Evolutionary conservation across 2,888 invertebrate genomes (phyloP), one percentile per base, ranked within the genome.

Genomic region (Ferrisia virgata): DNA sequence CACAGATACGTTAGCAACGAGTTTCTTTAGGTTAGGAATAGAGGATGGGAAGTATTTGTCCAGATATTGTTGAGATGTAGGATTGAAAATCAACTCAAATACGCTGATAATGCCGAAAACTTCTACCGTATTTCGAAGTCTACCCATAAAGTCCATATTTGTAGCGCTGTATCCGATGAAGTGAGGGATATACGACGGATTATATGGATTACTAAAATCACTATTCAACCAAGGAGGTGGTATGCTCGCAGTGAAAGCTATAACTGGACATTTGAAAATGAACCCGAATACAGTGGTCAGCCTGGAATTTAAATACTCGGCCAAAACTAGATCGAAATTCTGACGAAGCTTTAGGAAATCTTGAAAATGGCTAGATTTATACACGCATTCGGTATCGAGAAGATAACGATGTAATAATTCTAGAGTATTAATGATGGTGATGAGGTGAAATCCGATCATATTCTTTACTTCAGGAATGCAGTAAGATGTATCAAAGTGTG

Each of bases 271-370:
- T 0, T 91, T 92, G 69, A 90, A 88, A 15, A 93, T 90, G 86
- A 92, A 91, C 86, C 93, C 90, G 0, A 92, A 92, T 36, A 95
- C 88, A 1, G 92, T 93, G 86, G 93, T 88, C 87, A 92, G 91
- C 87, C 94, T 94, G 87, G 94, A 93, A 81, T 93, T 93, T 87
- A 94, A 94, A 84, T 91, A 91, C 88, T 95, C 94, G 83, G 92
- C 89, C 0, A 95, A 88, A 8, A 94, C 90, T 0, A 94, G 88
- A 88, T 95, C 94, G 87, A 72, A 72, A 28, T 72, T 3, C 3
- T 11, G 39, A 39, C 6, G 11, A n/a, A n/a, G n/a, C 11, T 39
- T 39, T 11, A 39, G 39, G 6, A 39, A 11, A 11, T 39, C 11
- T 5, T 11, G 39, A 39, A 39, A 39, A 8, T 39, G 39, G 5